Evolutionary conservation across 1,140 invertebrate genomes (phyloP).

Genomic region (Philaenus spumarius): DNA sequence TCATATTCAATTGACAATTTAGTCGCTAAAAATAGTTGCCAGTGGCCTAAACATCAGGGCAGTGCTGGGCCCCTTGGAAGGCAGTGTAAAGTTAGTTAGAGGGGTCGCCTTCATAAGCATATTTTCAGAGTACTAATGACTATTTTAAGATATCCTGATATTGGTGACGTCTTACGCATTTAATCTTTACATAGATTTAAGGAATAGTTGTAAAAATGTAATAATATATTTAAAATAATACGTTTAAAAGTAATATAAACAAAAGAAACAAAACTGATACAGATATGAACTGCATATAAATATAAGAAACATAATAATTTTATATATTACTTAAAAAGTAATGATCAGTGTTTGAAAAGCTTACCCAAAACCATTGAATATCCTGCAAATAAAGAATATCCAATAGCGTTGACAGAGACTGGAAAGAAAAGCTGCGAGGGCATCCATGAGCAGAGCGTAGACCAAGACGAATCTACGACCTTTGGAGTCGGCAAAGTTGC

Average conservation of each 20-base stretch:
- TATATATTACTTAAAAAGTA: neutral
- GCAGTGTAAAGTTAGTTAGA: neutral
- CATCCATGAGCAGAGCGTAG: conserved; percentile 69
- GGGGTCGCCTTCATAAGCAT: neutral
- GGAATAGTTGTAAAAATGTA: too few species aligned
- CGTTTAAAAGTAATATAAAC: too few species aligned
- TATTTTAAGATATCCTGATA: neutral
- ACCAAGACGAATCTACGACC: too few species aligned
- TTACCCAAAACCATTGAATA: conserved; percentile 81
- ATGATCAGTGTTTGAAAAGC: conserved; percentile 33
- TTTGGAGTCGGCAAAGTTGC: too few species aligned
- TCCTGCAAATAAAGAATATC: conserved; percentile 66
- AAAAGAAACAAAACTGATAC: too few species aligned
- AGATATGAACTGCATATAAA: conserved; percentile 26
- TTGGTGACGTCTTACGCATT: neutral
- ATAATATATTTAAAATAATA: too few species aligned
- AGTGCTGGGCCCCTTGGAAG: too few species aligned
- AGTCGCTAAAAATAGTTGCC: neutral
- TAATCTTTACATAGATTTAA: too few species aligned
- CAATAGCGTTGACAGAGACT: conserved; percentile 68
- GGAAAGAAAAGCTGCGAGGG: conserved; percentile 61
- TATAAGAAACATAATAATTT: neutral
- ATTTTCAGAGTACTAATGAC: too few species aligned
- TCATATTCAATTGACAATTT: neutral
- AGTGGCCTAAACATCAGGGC: too few species aligned